phyloP scores from a whole-genome alignment of 2,888 invertebrate genomes.

The Tethea ocularis region DNA sequence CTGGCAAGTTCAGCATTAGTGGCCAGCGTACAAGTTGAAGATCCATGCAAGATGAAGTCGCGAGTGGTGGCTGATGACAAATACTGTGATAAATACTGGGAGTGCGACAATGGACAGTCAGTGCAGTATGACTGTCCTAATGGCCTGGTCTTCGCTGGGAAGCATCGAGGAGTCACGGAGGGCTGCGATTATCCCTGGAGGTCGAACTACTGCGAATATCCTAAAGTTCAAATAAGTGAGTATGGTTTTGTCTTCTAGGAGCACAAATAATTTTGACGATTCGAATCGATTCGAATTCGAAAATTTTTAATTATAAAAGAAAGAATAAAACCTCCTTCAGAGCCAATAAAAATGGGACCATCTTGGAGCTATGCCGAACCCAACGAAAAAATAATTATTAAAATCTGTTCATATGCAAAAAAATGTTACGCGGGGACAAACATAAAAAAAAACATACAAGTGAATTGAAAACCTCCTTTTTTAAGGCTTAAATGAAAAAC shows the following conservation, averaged over 20 bases:
- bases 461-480: too few species aligned
- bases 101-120: conserved; percentile 92
- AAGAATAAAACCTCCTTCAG: too few species aligned
- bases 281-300: too few species aligned
- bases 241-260: conserved; percentile 71
- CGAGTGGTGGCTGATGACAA: conserved; percentile 90
- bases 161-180: conserved; percentile 93
- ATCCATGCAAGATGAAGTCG: conserved; percentile 92
- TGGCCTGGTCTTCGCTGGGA: conserved; percentile 94
- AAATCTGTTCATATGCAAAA: too few species aligned
- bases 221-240: conserved; percentile 86
- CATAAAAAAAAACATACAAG: too few species aligned
- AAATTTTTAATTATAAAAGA: too few species aligned
- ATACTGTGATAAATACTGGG: conserved; percentile 93
- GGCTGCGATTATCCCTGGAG: conserved; percentile 96
- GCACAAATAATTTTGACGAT: too few species aligned
- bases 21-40: conserved; percentile 81
- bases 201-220: conserved; percentile 91
- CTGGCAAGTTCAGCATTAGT: conserved; percentile 49
- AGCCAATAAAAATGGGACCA: too few species aligned
- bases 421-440: too few species aligned
- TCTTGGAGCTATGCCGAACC: too few species aligned
- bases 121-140: conserved; percentile 95
- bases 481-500: background rate
- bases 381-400: too few species aligned